Percentiles rank a stretch among this genome's conserved stretches.
These are phyloP conservation scores for Struthidea cinerea DNA, from an alignment of 2,113 vertebrate species.

Conservation along the genomic window DNA sequence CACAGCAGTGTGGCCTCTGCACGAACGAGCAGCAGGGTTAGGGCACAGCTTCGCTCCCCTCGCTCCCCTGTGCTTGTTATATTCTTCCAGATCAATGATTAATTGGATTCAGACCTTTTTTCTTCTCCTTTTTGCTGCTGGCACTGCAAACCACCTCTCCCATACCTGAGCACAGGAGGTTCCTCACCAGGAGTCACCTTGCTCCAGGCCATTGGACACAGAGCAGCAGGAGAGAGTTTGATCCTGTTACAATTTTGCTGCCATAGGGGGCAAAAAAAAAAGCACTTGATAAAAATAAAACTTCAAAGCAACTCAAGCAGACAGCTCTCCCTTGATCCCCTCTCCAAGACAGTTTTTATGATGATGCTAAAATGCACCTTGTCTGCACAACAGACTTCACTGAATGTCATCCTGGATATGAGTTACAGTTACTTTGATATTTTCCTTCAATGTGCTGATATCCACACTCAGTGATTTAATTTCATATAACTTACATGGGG, in stretches of 20 bases:
- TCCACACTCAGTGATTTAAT: neutral
- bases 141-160: neutral
- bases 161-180: neutral
- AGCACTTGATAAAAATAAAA: neutral
- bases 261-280: neutral
- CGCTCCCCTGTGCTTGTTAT: neutral
- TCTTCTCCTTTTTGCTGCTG: neutral
- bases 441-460: neutral
- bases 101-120: neutral
- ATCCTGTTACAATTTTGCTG: neutral
- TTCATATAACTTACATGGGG: fast-evolving
- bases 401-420: neutral
- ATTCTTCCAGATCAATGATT: neutral
- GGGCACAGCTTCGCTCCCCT: neutral
- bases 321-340: neutral
- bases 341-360: neutral
- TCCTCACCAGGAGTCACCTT: neutral
- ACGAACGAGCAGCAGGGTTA: fast-evolving
- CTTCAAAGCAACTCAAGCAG: neutral
- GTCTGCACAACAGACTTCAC: neutral
- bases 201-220: neutral
- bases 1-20: neutral
- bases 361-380: neutral
- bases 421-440: neutral
- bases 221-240: neutral